phyloP scores from a whole-genome alignment of 2,113 vertebrate species.

The Blennius ocellaris region DNA sequence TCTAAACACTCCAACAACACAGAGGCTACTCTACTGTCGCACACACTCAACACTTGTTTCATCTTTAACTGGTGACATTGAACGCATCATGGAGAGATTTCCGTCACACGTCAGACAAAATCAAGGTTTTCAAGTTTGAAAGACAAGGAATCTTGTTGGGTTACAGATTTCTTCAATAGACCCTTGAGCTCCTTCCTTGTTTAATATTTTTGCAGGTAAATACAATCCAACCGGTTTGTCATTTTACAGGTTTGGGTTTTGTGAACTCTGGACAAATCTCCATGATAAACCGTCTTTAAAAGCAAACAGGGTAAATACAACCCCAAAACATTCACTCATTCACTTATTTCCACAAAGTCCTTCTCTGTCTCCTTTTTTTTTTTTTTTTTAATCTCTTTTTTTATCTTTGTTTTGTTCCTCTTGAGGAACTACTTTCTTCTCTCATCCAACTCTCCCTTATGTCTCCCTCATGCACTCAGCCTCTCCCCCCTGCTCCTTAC shows the following conservation, averaged over 20 bases:
- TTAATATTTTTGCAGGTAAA: no score
- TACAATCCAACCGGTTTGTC: no score
- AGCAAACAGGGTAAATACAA: neutral
- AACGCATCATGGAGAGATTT: conserved; percentile 45
- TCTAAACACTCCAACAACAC: conserved; percentile 51
- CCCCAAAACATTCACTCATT: conserved; percentile 10
- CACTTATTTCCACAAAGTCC: neutral
- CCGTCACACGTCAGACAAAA: neutral
- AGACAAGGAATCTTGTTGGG: no score
- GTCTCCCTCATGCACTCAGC: neutral
- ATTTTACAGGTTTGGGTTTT: no score
- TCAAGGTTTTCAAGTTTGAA: no score
- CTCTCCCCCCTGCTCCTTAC: conserved; percentile 64
- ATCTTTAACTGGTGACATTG: neutral
- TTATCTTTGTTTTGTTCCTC: neutral
- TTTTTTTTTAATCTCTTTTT: neutral
- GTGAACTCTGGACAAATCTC: conserved; percentile 8
- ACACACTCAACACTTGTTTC: neutral
- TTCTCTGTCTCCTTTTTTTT: neutral
- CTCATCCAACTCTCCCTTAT: neutral
- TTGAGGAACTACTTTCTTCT: neutral
- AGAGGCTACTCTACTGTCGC: conserved; percentile 45
- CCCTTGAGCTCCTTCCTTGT: no score
- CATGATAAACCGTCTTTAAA: conserved; percentile 36
- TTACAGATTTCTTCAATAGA: no score